These are phyloP conservation scores for Rhinolophus sinicus DNA, from an alignment of 2,113 vertebrate species.

Conservation along the genomic window DNA sequence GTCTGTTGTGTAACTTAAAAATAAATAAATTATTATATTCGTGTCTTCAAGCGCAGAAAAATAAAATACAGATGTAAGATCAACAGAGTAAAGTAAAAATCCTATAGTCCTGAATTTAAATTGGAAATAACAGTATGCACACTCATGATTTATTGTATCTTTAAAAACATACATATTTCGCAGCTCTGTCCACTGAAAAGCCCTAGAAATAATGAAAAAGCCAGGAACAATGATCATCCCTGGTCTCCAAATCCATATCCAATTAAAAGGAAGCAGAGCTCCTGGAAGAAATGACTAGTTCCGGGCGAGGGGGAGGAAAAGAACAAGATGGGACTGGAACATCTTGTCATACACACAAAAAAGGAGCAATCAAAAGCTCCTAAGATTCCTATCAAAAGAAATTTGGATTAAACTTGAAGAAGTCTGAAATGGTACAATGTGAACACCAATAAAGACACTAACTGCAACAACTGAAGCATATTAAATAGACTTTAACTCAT, in stretches of 20 bases:
- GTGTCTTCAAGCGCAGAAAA: background rate
- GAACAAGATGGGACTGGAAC: background rate
- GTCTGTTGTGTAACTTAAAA: background rate
- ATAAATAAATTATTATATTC: background rate
- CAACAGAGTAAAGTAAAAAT: conserved; percentile 9
- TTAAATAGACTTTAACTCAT: background rate
- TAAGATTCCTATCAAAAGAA: background rate
- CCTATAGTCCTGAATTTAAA: background rate
- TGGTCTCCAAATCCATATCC: background rate
- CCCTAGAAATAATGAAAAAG: background rate
- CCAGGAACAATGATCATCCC: background rate
- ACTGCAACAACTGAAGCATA: background rate
- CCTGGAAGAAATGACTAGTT: background rate
- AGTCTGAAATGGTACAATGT: background rate
- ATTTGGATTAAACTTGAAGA: background rate
- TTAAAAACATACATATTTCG: background rate
- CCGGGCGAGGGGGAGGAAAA: background rate
- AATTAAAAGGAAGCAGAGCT: background rate
- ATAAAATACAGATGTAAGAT: background rate
- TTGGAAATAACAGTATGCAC: background rate
- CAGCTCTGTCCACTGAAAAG: background rate
- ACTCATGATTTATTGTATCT: background rate
- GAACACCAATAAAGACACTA: background rate
- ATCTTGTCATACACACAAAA: background rate
- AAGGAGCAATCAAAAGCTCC: background rate